phyloP scores from a whole-genome alignment of 2,113 vertebrate genomes.

The Limanda limanda region DNA sequence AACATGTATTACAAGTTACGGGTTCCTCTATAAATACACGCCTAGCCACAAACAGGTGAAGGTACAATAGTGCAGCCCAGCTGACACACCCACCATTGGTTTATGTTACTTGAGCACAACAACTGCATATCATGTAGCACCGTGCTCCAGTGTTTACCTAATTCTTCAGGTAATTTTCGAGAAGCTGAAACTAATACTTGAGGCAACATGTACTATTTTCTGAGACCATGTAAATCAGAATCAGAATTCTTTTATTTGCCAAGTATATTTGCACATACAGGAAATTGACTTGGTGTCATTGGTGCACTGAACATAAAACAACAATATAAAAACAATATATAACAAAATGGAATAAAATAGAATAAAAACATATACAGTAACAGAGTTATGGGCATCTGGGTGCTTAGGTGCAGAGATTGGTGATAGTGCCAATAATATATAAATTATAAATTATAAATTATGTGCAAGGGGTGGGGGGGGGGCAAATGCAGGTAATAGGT shows the following conservation, averaged over 20 bases:
- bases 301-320: too few species aligned
- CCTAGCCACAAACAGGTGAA: not conserved
- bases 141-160: not conserved
- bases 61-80: not conserved
- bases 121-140: not conserved
- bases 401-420: too few species aligned
- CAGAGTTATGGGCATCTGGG: too few species aligned
- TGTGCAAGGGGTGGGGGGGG: too few species aligned
- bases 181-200: constrained; percentile 3
- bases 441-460: too few species aligned
- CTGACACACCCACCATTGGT: not conserved
- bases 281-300: too few species aligned
- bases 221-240: constrained; percentile 4
- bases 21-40: constrained; percentile 17
- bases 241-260: too few species aligned
- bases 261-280: too few species aligned
- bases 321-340: too few species aligned
- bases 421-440: too few species aligned
- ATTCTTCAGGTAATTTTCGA: constrained; percentile 1
- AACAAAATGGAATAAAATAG: too few species aligned
- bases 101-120: constrained; percentile 2
- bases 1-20: constrained; percentile 55
- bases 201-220: constrained; percentile 5
- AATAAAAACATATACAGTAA: too few species aligned
- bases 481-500: constrained; percentile 21